These are phyloP conservation scores for Marasmarcha lunaedactyla DNA, from an alignment of 2,888 invertebrate species.

Conservation along the genomic window DNA sequence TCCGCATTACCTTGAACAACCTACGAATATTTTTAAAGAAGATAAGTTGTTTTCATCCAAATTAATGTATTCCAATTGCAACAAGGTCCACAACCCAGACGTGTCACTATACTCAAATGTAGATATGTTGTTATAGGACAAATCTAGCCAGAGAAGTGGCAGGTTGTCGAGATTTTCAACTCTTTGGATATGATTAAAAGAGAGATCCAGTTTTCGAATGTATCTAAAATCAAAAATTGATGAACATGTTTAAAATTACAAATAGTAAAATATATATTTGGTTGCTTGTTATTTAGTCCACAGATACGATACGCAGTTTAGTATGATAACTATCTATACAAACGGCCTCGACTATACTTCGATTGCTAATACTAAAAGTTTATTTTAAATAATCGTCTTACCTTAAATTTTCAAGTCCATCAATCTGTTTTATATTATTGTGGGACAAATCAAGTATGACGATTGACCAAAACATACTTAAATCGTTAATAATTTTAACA, in stretches of 20 bases:
- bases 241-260: too few relatives aligned
- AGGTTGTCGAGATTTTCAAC: constrained; percentile 69
- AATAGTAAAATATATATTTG: too few relatives aligned
- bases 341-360: too few relatives aligned
- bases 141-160: constrained; percentile 60
- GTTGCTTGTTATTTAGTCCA: too few relatives aligned
- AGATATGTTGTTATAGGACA: constrained; percentile 68
- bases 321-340: too few relatives aligned
- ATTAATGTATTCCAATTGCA: constrained; percentile 62
- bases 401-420: constrained; percentile 65
- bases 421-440: constrained; percentile 69
- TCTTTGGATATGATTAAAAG: constrained; percentile 68
- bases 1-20: constrained; percentile 54
- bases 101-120: constrained; percentile 43
- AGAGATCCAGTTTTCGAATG: constrained; percentile 68
- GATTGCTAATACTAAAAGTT: too few relatives aligned
- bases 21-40: constrained; percentile 63
- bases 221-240: constrained; percentile 61
- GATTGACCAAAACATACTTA: constrained; percentile 72
- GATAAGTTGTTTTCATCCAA: constrained; percentile 65
- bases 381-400: too few relatives aligned
- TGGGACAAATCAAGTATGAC: constrained; percentile 71
- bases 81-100: constrained; percentile 59
- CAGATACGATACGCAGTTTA: too few relatives aligned
- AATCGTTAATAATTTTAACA: constrained; percentile 60